phyloP scores from a whole-genome alignment of 2,888 invertebrate species.

The Acleris holmiana region DNA sequence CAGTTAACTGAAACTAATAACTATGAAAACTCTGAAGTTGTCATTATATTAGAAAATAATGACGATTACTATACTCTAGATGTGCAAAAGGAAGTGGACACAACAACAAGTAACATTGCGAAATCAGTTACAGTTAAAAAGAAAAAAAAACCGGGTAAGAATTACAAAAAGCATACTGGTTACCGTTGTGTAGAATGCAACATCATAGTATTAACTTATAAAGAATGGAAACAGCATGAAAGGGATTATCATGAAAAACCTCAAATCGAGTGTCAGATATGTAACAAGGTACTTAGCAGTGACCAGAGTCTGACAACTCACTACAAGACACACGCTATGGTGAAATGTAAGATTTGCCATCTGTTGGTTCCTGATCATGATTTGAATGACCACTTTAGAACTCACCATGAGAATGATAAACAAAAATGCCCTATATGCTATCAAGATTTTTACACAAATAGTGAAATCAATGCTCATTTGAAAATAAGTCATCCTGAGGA shows the following conservation, averaged over 20 bases:
- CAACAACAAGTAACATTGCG: constrained; percentile 12
- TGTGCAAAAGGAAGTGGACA: constrained; percentile 3
- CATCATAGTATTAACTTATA: constrained; percentile 30
- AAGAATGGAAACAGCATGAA: constrained; percentile 40
- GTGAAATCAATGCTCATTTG: constrained; percentile 53
- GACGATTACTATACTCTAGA: constrained; percentile 21
- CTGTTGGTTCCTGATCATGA: constrained; percentile 47
- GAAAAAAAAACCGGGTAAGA: constrained; percentile 17
- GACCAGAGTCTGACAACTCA: constrained; percentile 57
- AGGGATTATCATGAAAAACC: constrained; percentile 48
- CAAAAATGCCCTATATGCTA: constrained; percentile 56
- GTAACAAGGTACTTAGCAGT: constrained; percentile 54
- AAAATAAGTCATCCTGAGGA: constrained; percentile 51
- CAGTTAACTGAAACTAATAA: constrained; percentile 44
- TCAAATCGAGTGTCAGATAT: constrained; percentile 54
- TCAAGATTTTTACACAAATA: constrained; percentile 52
- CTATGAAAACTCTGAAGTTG: constrained; percentile 52
- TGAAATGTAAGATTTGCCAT: constrained; percentile 56
- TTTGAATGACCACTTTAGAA: constrained; percentile 54
- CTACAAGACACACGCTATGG: constrained; percentile 52
- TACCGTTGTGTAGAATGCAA: constrained; percentile 35
- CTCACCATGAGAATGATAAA: constrained; percentile 50
- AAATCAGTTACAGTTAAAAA: constrained; percentile 25
- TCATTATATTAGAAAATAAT: constrained; percentile 60
- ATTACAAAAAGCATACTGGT: constrained; percentile 27